These are phyloP conservation scores for Rhingia rostrata DNA, from an alignment of 2,888 invertebrate species.

Conservation along the genomic window DNA sequence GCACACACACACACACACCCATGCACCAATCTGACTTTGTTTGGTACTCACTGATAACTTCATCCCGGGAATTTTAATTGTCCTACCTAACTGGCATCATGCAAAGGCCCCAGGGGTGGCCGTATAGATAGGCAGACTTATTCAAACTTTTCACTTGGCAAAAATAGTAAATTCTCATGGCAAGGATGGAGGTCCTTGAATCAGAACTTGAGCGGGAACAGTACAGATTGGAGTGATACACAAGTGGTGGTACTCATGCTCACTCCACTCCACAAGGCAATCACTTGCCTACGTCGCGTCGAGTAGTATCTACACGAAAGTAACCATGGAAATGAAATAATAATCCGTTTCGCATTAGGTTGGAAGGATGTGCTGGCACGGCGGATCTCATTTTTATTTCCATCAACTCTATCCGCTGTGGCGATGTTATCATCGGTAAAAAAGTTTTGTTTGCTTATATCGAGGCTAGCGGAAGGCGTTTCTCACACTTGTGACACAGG, in stretches of 20 bases:
- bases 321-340: constrained; percentile 67
- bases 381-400: constrained; percentile 7
- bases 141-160: constrained; percentile 67
- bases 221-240: constrained; percentile 24
- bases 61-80: constrained; percentile 66
- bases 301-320: constrained; percentile 36
- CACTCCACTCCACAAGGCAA: constrained; percentile 23
- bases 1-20: not conserved
- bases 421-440: constrained; percentile 57
- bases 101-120: not conserved
- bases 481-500: constrained; percentile 50
- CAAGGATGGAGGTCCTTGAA: constrained; percentile 43
- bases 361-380: constrained; percentile 37
- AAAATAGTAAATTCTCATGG: constrained; percentile 34
- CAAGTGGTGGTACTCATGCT: not conserved
- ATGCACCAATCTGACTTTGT: constrained; percentile 15
- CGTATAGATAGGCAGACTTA: constrained; percentile 1
- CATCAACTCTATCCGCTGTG: constrained; percentile 7
- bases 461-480: constrained; percentile 24
- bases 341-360: constrained; percentile 57
- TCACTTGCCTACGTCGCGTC: constrained; percentile 28
- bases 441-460: constrained; percentile 63
- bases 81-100: constrained; percentile 5
- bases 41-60: constrained; percentile 62
- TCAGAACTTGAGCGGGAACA: constrained; percentile 17